phyloP scores from a whole-genome alignment of 2,113 vertebrate species.

The Dissostichus mawsoni region DNA sequence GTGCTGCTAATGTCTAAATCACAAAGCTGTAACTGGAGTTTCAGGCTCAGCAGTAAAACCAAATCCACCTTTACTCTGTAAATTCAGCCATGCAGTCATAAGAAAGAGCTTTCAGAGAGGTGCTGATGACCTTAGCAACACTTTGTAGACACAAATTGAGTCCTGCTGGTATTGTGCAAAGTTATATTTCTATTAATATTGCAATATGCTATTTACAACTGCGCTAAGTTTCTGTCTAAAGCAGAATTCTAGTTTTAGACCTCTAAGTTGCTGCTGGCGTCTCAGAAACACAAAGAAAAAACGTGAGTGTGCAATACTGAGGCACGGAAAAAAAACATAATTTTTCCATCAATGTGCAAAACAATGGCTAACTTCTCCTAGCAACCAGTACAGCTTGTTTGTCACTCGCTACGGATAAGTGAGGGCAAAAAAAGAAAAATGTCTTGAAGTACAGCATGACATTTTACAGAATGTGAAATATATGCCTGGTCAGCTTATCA shows the following conservation, averaged over 20 bases:
- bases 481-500: background rate
- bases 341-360: background rate
- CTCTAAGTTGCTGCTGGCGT: too few species aligned
- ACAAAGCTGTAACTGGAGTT: conserved; percentile 25
- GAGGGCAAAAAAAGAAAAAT: too few species aligned
- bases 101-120: conserved; percentile 12
- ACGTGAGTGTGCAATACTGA: too few species aligned
- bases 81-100: background rate
- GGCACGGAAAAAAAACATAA: too few species aligned
- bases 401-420: background rate
- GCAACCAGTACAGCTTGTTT: too few species aligned
- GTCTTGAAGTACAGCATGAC: background rate
- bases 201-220: too few species aligned
- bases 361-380: background rate
- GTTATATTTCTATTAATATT: background rate
- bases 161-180: background rate
- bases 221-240: too few species aligned
- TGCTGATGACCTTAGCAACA: conserved; percentile 15
- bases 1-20: conserved; percentile 44
- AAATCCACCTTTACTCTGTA: background rate
- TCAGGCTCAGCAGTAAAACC: conserved; percentile 26
- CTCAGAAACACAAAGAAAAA: background rate
- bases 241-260: too few species aligned
- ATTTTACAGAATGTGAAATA: background rate
- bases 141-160: background rate